Percentiles rank a stretch among this genome's conserved stretches.
These are phyloP conservation scores for Drosophila auraria DNA, from an alignment of 1,140 invertebrate genomes.

Conservation along the genomic window DNA sequence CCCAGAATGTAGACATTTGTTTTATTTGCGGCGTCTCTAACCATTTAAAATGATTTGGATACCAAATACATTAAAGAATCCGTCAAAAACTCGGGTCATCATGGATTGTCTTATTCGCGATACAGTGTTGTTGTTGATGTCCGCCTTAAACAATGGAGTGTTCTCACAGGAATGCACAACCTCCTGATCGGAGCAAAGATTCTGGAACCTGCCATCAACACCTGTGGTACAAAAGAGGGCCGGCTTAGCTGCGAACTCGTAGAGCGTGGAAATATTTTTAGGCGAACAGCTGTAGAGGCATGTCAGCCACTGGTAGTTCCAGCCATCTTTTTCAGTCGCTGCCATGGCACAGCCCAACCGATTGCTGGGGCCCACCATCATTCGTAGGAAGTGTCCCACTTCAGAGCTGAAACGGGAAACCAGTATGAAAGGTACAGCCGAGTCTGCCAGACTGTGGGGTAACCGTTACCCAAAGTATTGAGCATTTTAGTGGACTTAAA, in stretches of 20 bases:
- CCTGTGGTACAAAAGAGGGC: neutral
- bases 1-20: too few species aligned
- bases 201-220: neutral
- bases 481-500: too few species aligned
- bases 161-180: neutral
- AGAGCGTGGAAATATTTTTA: neutral
- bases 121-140: too few species aligned
- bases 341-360: slow-evolving; percentile 6
- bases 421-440: neutral
- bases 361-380: slow-evolving; percentile 10
- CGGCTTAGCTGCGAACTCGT: neutral
- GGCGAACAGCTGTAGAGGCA: slow-evolving; percentile 12
- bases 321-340: neutral
- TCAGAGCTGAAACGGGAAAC: neutral
- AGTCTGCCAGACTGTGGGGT: too few species aligned
- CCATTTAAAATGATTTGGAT: too few species aligned
- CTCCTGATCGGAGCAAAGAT: neutral
- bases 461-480: too few species aligned
- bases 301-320: neutral
- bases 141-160: too few species aligned
- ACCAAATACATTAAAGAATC: too few species aligned
- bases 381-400: slow-evolving; percentile 3
- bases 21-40: too few species aligned
- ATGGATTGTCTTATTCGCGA: too few species aligned
- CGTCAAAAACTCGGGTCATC: too few species aligned